A percentile compares a stretch with the other conserved stretches of the same genome.
Evolutionary conservation across 2,797 vertebrate genomes (phyloP).

Genomic region (Oceanodroma leucorhoa): DNA sequence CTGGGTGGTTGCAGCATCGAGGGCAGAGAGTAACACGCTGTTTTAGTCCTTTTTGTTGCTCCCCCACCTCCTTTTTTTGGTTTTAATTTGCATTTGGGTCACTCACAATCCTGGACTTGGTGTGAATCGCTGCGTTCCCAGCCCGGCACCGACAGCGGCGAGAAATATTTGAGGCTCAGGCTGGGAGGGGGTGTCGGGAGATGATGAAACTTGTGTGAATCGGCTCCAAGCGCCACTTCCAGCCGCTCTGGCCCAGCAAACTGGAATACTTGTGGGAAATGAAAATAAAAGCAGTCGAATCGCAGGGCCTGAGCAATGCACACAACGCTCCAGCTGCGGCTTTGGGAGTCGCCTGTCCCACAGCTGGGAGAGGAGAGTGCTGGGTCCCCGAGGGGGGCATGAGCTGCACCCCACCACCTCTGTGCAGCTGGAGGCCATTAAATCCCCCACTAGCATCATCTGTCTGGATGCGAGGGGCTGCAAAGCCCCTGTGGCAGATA

Average conservation of each 20-base stretch:
- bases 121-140: not conserved
- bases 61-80: not conserved
- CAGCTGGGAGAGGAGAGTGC: not conserved
- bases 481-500: not conserved
- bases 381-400: not conserved
- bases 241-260: constrained; percentile 13
- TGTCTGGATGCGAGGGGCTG: accelerated
- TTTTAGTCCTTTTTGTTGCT: not conserved
- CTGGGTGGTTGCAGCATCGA: not conserved
- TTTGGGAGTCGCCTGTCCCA: not conserved
- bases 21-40: not conserved
- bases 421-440: not conserved
- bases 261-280: constrained; percentile 7
- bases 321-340: not conserved
- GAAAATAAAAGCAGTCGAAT: not conserved
- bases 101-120: not conserved
- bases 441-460: not conserved
- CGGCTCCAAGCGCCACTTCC: not conserved
- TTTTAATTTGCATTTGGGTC: not conserved
- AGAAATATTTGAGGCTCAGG: not conserved
- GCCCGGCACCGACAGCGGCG: accelerated
- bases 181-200: not conserved
- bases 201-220: not conserved
- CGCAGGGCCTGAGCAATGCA: not conserved
- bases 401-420: not conserved